These are phyloP conservation scores for Eupithecia vulgata DNA, from an alignment of 2,888 invertebrate genomes.

Conservation along the genomic window DNA sequence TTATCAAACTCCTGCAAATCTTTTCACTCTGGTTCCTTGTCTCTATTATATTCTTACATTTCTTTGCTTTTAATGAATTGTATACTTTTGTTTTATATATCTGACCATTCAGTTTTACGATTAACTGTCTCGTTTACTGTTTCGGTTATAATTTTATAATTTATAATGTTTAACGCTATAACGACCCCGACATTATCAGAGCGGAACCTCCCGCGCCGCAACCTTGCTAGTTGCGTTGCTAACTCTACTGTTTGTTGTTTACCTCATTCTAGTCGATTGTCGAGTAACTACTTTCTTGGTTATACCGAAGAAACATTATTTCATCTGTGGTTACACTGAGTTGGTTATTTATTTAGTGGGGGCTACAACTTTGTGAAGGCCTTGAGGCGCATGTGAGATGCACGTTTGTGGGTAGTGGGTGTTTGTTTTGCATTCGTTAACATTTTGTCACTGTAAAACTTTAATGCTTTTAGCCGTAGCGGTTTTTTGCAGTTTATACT, in stretches of 20 bases:
- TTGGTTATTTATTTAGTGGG: background rate
- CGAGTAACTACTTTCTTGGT: slow-evolving; percentile 1
- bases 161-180: slow-evolving; percentile 47
- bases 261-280: slow-evolving; percentile 34
- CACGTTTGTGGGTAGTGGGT: background rate
- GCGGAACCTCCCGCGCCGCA: slow-evolving; percentile 56
- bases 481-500: background rate
- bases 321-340: background rate
- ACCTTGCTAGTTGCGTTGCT: slow-evolving; percentile 47
- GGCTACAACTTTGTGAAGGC: background rate
- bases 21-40: background rate
- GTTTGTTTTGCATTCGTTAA: background rate
- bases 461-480: background rate
- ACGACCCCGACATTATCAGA: slow-evolving; percentile 60
- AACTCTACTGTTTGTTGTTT: slow-evolving; percentile 34
- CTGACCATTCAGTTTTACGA: slow-evolving; percentile 17
- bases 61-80: background rate
- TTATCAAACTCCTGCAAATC: background rate
- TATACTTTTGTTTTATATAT: background rate
- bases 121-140: slow-evolving; percentile 28
- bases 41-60: background rate
- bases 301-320: too few relatives aligned
- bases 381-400: background rate
- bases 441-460: background rate
- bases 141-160: slow-evolving; percentile 36